These are phyloP conservation scores for Sander vitreus DNA, from an alignment of 2,113 vertebrate genomes.

Conservation along the genomic window DNA sequence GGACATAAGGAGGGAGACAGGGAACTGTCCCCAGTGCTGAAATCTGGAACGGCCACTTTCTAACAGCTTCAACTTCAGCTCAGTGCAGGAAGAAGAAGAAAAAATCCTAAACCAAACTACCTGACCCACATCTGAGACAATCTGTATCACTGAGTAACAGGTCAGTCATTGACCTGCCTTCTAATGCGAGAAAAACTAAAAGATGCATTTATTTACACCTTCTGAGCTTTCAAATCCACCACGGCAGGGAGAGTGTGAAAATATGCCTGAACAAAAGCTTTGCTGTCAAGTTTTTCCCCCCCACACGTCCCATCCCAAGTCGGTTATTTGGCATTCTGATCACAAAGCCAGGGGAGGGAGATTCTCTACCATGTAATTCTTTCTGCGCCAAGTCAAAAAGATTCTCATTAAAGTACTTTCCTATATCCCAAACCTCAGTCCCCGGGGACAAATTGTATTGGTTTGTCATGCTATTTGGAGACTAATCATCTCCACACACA, in stretches of 20 bases:
- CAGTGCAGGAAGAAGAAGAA: not conserved
- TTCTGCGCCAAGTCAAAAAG: slow-evolving; percentile 57
- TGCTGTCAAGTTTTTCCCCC: slow-evolving; percentile 24
- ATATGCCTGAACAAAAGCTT: slow-evolving; percentile 17
- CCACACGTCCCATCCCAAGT: slow-evolving; percentile 37
- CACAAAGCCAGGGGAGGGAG: slow-evolving; percentile 39
- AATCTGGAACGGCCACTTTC: slow-evolving; percentile 48
- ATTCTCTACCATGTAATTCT: slow-evolving; percentile 37
- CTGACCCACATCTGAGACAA: slow-evolving; percentile 44
- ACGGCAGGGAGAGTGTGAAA: slow-evolving; percentile 13
- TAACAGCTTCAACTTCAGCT: slow-evolving; percentile 43
- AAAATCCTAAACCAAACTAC: slow-evolving; percentile 1
- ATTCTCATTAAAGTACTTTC: slow-evolving; percentile 63
- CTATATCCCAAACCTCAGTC: slow-evolving; percentile 52
- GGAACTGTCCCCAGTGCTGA: slow-evolving; percentile 82
- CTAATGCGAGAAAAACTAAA: not conserved
- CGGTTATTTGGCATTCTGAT: slow-evolving; percentile 54
- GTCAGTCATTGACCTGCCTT: slow-evolving; percentile 34
- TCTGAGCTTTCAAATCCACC: slow-evolving; percentile 9
- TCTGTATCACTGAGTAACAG: slow-evolving; percentile 27
- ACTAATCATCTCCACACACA: slow-evolving; percentile 55
- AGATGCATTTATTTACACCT: not conserved
- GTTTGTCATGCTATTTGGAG: slow-evolving; percentile 61
- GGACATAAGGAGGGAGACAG: not conserved
- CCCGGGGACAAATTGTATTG: slow-evolving; percentile 44